Evolutionary conservation across 92 coral and sea anemone species (phyloP).

Genomic region (Umimayanthus kanabou): DNA sequence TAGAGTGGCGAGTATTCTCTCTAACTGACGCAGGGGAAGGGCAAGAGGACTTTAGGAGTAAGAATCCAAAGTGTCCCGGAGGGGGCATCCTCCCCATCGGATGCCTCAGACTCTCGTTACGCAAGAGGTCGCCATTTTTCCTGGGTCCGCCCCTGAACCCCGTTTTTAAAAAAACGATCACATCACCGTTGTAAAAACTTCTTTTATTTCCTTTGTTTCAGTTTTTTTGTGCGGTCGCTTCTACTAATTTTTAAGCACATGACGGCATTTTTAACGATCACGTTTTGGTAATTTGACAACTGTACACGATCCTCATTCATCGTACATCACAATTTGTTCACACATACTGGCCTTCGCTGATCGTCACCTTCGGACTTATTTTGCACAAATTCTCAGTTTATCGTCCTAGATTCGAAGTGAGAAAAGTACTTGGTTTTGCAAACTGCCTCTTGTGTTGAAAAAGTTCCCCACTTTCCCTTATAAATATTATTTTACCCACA

Average conservation of each 20-base stretch:
- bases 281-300: neutral
- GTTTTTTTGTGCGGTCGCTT: conserved; percentile 6
- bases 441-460: conserved; percentile 39
- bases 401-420: neutral
- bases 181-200: conserved; percentile 36
- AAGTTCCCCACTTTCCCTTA: conserved; percentile 33
- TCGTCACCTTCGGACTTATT: neutral
- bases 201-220: conserved; percentile 7
- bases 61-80: too few relatives aligned
- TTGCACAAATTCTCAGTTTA: neutral
- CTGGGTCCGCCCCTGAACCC: too few relatives aligned
- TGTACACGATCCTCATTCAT: conserved; percentile 16
- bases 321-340: conserved; percentile 11
- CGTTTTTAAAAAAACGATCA: neutral
- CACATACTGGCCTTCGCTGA: neutral
- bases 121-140: too few relatives aligned
- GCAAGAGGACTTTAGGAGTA: too few relatives aligned
- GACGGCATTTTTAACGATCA: conserved; percentile 2
- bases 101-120: too few relatives aligned
- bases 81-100: too few relatives aligned
- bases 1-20: too few relatives aligned
- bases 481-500: conserved; percentile 29
- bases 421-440: neutral
- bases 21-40: too few relatives aligned
- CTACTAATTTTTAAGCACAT: conserved; percentile 12